phyloP scores from a whole-genome alignment of 2,113 vertebrate species.

The Pseudolaguvia tuberculata region DNA sequence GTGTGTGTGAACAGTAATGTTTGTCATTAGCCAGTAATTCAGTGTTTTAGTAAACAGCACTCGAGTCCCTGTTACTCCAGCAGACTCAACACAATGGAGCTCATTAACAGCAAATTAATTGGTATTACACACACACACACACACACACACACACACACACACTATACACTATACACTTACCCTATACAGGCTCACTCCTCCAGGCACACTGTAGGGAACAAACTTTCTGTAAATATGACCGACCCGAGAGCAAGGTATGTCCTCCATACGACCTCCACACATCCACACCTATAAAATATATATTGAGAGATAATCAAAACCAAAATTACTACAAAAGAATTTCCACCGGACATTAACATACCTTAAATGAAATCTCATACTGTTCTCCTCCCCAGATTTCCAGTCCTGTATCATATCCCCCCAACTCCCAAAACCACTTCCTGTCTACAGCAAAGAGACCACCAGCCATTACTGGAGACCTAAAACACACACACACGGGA shows the following conservation, averaged over 20 bases:
- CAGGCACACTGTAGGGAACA: slow-evolving; percentile 93
- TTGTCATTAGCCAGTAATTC: not conserved
- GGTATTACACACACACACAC: slow-evolving; percentile 16
- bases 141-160: not conserved
- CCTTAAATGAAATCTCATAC: slow-evolving; percentile 74
- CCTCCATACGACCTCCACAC: slow-evolving; percentile 75
- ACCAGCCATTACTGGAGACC: slow-evolving; percentile 98
- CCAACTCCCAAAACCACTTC: slow-evolving; percentile 91
- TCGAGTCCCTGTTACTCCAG: slow-evolving; percentile 6
- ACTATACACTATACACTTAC: slow-evolving; percentile 63
- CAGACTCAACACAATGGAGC: slow-evolving; percentile 22
- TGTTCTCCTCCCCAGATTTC: slow-evolving; percentile 77
- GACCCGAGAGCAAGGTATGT: slow-evolving; percentile 86
- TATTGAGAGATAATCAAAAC: no score
- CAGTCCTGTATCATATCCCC: slow-evolving; percentile 72
- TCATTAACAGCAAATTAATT: slow-evolving; percentile 19
- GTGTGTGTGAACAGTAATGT: not conserved
- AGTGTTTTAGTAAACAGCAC: not conserved
- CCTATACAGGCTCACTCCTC: slow-evolving; percentile 87
- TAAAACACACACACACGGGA: slow-evolving; percentile 53
- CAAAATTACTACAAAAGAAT: no score
- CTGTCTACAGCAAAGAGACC: slow-evolving; percentile 94
- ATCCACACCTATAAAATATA: slow-evolving; percentile 65
- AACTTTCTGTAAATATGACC: slow-evolving; percentile 98
- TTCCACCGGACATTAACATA: not conserved